These are phyloP conservation scores for Camptogramma bilineatum DNA, from an alignment of 2,888 invertebrate genomes.

Conservation along the genomic window DNA sequence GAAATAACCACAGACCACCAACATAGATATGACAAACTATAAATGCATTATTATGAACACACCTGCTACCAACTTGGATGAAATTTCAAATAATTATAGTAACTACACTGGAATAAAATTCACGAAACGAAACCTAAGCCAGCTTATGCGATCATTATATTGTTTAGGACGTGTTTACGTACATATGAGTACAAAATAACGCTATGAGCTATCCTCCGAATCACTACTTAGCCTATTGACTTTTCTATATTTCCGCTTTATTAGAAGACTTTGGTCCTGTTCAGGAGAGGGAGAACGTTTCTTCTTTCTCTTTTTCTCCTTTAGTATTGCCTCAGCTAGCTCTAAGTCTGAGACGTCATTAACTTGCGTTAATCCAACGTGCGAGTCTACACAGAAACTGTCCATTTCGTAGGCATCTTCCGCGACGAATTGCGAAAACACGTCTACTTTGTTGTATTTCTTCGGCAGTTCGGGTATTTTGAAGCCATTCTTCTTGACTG, in stretches of 20 bases:
- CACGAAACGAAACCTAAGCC: too few relatives aligned
- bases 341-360: conserved; percentile 85
- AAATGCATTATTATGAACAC: neutral
- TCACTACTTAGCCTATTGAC: conserved; percentile 71
- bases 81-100: too few relatives aligned
- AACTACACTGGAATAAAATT: too few relatives aligned
- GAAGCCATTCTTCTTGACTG: conserved; percentile 81
- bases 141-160: too few relatives aligned
- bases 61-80: neutral
- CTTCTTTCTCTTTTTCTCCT: conserved; percentile 61
- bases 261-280: conserved; percentile 64
- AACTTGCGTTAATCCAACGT: conserved; percentile 79
- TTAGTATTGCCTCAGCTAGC: conserved; percentile 86
- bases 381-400: conserved; percentile 87
- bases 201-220: conserved; percentile 70
- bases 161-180: neutral
- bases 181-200: neutral
- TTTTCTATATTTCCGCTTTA: conserved; percentile 61
- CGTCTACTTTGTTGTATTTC: conserved; percentile 66
- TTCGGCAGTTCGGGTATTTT: conserved; percentile 85
- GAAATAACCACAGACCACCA: neutral
- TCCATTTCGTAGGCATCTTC: conserved; percentile 86
- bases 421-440: conserved; percentile 82
- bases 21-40: neutral
- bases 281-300: conserved; percentile 37